Evolutionary conservation across 2,113 vertebrate genomes (phyloP).

Genomic region (Dendrocopos noguchii): DNA sequence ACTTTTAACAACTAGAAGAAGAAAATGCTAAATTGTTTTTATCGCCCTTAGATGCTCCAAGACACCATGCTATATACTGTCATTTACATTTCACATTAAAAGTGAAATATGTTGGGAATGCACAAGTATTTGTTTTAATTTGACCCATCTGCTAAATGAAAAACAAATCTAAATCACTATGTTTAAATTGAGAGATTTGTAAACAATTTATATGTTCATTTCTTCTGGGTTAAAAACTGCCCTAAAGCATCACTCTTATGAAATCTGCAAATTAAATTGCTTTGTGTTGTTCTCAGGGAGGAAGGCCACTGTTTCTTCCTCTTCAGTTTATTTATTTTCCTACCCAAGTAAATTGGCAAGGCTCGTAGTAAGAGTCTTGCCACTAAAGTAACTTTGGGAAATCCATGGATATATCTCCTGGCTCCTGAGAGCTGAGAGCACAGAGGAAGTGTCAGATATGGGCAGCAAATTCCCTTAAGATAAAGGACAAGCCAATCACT

Average conservation of each 20-base stretch:
- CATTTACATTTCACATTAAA: conserved; percentile 83
- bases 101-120: conserved; percentile 70
- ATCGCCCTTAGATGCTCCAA: conserved; percentile 67
- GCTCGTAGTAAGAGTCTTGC: conserved; percentile 55
- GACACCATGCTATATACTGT: conserved; percentile 59
- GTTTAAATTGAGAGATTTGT: conserved; percentile 78
- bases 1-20: conserved; percentile 65
- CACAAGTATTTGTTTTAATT: conserved; percentile 79
- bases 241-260: conserved; percentile 74
- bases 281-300: conserved; percentile 65
- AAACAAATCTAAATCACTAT: conserved; percentile 73
- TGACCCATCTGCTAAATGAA: conserved; percentile 76
- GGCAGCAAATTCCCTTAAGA: not conserved
- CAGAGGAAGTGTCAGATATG: conserved; percentile 18
- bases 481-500: not conserved
- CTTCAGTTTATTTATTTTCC: conserved; percentile 73
- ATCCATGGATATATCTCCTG: not conserved
- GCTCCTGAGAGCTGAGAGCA: conserved; percentile 43
- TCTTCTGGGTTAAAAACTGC: conserved; percentile 77
- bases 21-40: conserved; percentile 64
- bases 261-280: conserved; percentile 71
- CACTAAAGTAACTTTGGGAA: not conserved
- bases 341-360: conserved; percentile 75
- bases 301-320: conserved; percentile 46
- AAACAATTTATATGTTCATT: conserved; percentile 78